Evolutionary conservation across 30 jellyfish, hydroid and myxozoan species (phyloP).

Genomic region (Hydractinia symbiolongicarpus): DNA sequence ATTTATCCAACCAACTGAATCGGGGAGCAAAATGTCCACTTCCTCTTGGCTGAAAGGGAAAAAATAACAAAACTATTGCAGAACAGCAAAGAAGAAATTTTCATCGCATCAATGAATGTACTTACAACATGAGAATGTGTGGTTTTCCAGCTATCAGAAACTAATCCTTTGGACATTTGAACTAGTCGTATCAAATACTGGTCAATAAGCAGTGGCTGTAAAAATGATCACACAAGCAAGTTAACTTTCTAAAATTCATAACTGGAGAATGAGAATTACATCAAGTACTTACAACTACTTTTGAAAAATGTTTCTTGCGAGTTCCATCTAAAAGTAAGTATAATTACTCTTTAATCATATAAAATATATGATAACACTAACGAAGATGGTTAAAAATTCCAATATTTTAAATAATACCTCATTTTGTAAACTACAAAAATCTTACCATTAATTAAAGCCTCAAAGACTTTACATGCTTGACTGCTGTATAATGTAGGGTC

Average conservation of each 20-base stretch:
- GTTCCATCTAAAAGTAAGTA: slow-evolving; percentile 11
- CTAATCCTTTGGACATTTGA: slow-evolving; percentile 10
- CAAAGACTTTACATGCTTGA: slow-evolving; percentile 47
- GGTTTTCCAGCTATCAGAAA: slow-evolving; percentile 18
- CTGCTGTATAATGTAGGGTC: not conserved
- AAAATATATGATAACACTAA: no score
- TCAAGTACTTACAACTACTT: not conserved
- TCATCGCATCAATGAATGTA: not conserved
- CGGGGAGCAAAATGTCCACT: slow-evolving; percentile 82
- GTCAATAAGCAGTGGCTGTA: slow-evolving; percentile 1
- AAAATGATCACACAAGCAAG: not conserved
- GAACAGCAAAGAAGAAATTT: not conserved
- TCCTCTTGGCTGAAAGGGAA: slow-evolving; percentile 68
- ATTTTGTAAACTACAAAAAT: not conserved
- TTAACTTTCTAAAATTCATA: not conserved
- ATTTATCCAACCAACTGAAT: slow-evolving; percentile 71
- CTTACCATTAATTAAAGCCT: slow-evolving; percentile 44
- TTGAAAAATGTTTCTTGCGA: not conserved
- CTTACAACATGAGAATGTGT: slow-evolving; percentile 20
- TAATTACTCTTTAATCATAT: no score
- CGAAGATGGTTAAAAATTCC: no score
- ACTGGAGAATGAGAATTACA: not conserved
- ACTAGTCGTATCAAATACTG: not conserved
- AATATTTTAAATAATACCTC: no score
- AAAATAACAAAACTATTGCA: not conserved